Evolutionary conservation across 2,888 invertebrate species (phyloP).

Genomic region (Polydesmus complanatus): DNA sequence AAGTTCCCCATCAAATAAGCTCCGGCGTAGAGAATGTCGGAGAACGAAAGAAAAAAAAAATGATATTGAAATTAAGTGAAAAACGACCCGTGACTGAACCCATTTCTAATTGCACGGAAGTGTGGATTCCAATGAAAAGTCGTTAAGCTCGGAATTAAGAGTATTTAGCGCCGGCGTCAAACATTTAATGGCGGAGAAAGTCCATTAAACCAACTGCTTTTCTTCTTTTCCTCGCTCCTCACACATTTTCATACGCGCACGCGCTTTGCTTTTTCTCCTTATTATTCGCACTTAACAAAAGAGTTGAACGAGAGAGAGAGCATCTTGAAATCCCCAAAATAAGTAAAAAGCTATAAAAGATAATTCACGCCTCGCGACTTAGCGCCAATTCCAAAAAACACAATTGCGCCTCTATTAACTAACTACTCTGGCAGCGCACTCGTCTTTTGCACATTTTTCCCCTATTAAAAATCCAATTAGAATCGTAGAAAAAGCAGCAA

Average conservation of each 20-base stretch:
- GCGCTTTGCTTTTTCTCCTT: background rate
- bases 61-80: background rate
- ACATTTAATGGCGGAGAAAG: background rate
- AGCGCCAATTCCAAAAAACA: no score
- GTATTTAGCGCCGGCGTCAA: background rate
- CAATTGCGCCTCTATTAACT: no score
- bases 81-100: background rate
- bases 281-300: background rate
- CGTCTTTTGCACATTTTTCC: no score
- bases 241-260: conserved; percentile 5
- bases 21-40: no score
- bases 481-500: no score
- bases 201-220: conserved; percentile 2
- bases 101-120: background rate
- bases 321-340: background rate
- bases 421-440: no score
- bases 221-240: conserved; percentile 4
- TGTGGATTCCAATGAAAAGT: background rate
- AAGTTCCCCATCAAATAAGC: background rate
- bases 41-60: no score
- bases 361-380: background rate
- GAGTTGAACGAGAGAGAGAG: background rate
- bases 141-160: background rate
- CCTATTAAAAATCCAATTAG: no score
- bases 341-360: background rate